These are phyloP conservation scores for Cordilura impudica DNA, from an alignment of 2,888 invertebrate genomes.

Conservation along the genomic window DNA sequence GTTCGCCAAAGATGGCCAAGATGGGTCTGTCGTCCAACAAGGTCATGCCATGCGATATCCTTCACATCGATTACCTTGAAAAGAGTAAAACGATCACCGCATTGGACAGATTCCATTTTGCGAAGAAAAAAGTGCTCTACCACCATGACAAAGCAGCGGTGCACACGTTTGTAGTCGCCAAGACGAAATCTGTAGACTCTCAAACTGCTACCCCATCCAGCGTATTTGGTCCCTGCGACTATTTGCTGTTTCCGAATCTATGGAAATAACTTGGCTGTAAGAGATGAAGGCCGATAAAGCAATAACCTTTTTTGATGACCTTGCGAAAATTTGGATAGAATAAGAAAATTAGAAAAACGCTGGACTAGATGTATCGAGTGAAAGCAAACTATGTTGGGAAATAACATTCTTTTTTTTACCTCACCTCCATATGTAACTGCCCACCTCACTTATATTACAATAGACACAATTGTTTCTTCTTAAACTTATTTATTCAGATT, in stretches of 20 bases:
- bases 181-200: background rate
- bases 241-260: too few species aligned
- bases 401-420: too few species aligned
- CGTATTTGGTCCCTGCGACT: background rate
- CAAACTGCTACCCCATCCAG: background rate
- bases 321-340: too few species aligned
- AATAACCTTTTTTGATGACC: too few species aligned
- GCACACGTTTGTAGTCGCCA: background rate
- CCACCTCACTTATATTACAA: too few species aligned
- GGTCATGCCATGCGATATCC: conserved; percentile 4
- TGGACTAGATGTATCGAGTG: too few species aligned
- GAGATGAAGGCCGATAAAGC: background rate
- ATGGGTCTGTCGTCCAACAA: background rate
- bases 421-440: too few species aligned
- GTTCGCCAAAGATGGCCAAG: too few species aligned
- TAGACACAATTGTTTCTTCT: background rate
- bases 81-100: conserved; percentile 1
- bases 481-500: background rate
- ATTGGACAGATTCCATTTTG: background rate
- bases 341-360: too few species aligned
- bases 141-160: background rate
- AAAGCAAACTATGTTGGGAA: too few species aligned
- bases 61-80: too few species aligned
- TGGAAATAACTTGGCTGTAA: background rate
- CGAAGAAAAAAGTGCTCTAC: conserved; percentile 17